phyloP scores from a whole-genome alignment of 2,113 vertebrate genomes.

The Alethe castanea region DNA sequence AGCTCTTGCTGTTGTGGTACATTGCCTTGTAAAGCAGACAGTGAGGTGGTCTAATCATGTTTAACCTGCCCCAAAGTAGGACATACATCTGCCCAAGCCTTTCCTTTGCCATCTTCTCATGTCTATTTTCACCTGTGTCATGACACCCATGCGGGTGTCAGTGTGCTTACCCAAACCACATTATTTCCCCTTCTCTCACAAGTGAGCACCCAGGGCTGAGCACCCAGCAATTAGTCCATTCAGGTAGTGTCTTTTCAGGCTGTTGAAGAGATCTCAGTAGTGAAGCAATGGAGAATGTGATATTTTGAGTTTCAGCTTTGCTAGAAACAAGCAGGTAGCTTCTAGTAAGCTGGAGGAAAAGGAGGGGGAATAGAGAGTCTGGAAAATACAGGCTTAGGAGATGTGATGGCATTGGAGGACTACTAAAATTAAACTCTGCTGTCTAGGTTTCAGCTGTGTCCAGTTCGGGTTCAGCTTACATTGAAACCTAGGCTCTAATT shows the following conservation, averaged over 20 bases:
- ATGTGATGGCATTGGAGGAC: not conserved
- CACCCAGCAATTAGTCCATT: not conserved
- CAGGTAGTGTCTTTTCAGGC: not conserved
- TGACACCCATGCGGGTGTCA: not conserved
- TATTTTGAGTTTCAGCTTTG: not conserved
- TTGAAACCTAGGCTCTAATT: not conserved
- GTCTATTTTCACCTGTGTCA: not conserved
- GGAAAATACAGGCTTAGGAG: not conserved
- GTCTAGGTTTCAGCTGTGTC: conserved; percentile 6
- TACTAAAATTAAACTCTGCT: conserved; percentile 49
- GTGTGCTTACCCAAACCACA: not conserved
- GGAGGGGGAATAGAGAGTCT: not conserved
- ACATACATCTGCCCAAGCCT: not conserved
- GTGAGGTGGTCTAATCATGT: not conserved
- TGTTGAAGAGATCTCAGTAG: not conserved
- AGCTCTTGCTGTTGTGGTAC: not conserved
- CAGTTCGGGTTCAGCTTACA: conserved; percentile 34
- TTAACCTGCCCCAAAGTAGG: not conserved
- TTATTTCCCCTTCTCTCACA: not conserved
- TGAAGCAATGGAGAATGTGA: not conserved
- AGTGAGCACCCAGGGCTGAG: not conserved
- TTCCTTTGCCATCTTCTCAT: not conserved
- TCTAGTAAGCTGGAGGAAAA: not conserved
- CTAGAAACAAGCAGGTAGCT: not conserved
- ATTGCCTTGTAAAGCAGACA: not conserved